Percentiles rank a stretch among this genome's conserved stretches.
Evolutionary conservation across 2,797 vertebrate species (phyloP).

Genomic region (Oophaga sylvatica): DNA sequence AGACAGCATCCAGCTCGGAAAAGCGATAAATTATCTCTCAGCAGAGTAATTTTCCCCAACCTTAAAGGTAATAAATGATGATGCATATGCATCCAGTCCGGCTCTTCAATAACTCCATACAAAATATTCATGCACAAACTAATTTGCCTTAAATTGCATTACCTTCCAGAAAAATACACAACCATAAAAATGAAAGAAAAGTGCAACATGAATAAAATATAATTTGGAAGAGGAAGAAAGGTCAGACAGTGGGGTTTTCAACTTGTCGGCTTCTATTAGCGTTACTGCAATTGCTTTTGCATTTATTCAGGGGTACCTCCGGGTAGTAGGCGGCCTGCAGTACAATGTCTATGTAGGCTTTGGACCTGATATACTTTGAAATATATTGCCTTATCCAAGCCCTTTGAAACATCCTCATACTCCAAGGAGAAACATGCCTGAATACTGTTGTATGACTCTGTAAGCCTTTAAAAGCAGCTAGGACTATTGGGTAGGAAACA

Average conservation of each 20-base stretch:
- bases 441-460: constrained; percentile 21
- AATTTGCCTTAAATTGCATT: neutral
- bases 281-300: constrained; percentile 6
- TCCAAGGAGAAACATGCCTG: constrained; percentile 33
- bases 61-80: constrained; percentile 13
- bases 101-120: constrained; percentile 14
- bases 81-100: neutral
- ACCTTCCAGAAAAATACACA: neutral
- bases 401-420: constrained; percentile 11
- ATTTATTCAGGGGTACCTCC: neutral
- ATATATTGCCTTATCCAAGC: neutral
- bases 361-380: neutral
- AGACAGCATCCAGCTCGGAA: constrained; percentile 4
- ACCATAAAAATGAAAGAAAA: neutral
- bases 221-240: neutral
- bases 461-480: constrained; percentile 13
- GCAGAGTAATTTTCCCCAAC: neutral
- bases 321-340: neutral
- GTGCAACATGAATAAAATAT: neutral
- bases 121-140: constrained; percentile 29
- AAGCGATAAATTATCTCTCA: neutral
- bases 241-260: neutral
- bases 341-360: constrained; percentile 5
- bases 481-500: constrained; percentile 14
- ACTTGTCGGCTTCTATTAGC: constrained; percentile 28